Evolutionary conservation across 1,140 invertebrate genomes (phyloP).

Genomic region (Thrips palmi): DNA sequence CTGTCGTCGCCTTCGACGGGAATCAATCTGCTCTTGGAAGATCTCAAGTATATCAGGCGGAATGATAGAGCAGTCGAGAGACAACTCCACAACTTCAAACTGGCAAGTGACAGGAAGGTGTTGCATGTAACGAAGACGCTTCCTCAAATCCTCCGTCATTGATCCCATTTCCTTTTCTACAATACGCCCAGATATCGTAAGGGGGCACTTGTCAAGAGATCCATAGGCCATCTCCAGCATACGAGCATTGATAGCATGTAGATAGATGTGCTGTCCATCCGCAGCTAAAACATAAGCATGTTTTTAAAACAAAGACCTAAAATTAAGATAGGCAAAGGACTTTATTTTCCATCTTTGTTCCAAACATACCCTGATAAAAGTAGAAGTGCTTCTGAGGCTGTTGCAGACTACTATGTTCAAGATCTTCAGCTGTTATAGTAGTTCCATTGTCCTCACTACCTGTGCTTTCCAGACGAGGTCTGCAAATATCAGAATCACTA

Average conservation of each 20-base stretch:
- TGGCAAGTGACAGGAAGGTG: slow-evolving; percentile 80
- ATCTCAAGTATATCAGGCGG: slow-evolving; percentile 6
- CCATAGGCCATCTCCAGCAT: slow-evolving; percentile 80
- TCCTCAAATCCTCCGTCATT: slow-evolving; percentile 61
- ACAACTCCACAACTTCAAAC: slow-evolving; percentile 75
- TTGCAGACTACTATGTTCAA: slow-evolving; percentile 13
- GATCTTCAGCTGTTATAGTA: slow-evolving; percentile 17
- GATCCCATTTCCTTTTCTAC: slow-evolving; percentile 69
- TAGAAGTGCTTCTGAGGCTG: slow-evolving; percentile 44
- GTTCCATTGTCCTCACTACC: slow-evolving; percentile 16
- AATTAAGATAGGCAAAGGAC: neutral
- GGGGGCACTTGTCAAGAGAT: slow-evolving; percentile 55
- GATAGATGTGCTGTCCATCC: slow-evolving; percentile 83
- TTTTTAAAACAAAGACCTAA: neutral
- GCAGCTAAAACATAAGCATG: slow-evolving; percentile 32
- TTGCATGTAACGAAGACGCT: slow-evolving; percentile 59
- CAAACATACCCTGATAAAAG: slow-evolving; percentile 72
- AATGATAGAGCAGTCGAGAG: neutral
- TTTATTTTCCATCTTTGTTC: too few species aligned
- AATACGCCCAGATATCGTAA: slow-evolving; percentile 48
- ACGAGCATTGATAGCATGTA: slow-evolving; percentile 78
- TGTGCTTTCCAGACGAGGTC: slow-evolving; percentile 17
- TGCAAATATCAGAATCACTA: neutral
- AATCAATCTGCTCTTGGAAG: slow-evolving; percentile 39
- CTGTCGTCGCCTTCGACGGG: slow-evolving; percentile 37